Base-by-base conservation (phyloP, 2,888 invertebrate species). In the Blastobasis lacticolella region DNA sequence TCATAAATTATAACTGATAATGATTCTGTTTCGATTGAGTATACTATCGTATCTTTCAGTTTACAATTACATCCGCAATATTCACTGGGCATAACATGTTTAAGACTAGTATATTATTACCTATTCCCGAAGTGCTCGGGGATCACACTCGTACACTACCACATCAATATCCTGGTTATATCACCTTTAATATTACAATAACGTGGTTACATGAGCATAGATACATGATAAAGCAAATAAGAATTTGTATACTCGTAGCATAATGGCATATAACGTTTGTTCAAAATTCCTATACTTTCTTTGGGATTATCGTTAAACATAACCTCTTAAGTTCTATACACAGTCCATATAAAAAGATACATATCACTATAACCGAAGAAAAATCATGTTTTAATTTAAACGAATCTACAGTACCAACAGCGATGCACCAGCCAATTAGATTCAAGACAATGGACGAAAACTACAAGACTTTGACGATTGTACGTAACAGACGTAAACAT, bases 261-360 rank as follows among this genome's bases (percentile, higher is more conserved):
- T 57, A 59, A 61, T 63, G 69, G 69, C 73, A 73, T 68, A 66
- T 65, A 69, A 72, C 76, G 74, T 75, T 82, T 81, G 82, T 84
- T 83, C 84, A 81, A 83, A 81, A 82, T 81, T 79, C 80, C 81
- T 71, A 70, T 69, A 42, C 66, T 60, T 64, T 79, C 75, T 77
- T 78, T 76, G 79, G 75, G 70, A 69, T 23, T 23, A 23, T 23
- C 23, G 23, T 23, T 23, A 23, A 23, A 23, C 23, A 23, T 23
- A 23, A 23, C 23, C 23, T 23, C 23, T 23, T 23, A 23, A 23
- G 23, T 23, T 23, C 23, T 23, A 23, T 23, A 23, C 23, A 23
- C 23, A 23, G 23, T 23, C 23, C 23, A 23, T 23, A 23, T 23
- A 23, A 23, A 23, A 23, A 23, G 23, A 23, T 23, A 23, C 23